A percentile compares a stretch with the other conserved stretches of the same genome.
Evolutionary conservation across 1,140 invertebrate genomes (phyloP).

Genomic region (Drosophila insularis): DNA sequence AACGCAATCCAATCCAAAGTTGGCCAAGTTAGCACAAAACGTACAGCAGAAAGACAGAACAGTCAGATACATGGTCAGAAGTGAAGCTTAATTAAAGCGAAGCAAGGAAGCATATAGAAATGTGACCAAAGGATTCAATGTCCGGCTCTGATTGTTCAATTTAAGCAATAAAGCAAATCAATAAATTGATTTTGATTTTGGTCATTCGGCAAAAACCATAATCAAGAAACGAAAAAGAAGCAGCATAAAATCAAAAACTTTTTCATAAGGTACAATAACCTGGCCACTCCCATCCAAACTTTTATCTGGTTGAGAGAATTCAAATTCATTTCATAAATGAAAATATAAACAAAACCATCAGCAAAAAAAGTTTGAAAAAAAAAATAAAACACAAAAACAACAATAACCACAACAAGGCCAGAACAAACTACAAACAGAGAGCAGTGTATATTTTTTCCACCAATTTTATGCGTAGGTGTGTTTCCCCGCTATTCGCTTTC

Average conservation of each 20-base stretch:
- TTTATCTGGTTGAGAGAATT: conserved; percentile 34
- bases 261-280: neutral
- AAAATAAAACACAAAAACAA: neutral
- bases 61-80: conserved; percentile 39
- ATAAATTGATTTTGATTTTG: conserved; percentile 13
- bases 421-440: conserved; percentile 28
- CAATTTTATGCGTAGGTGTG: conserved; percentile 53
- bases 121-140: neutral
- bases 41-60: conserved; percentile 12
- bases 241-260: too few relatives aligned
- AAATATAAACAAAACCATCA: conserved; percentile 49
- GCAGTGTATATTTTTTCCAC: conserved; percentile 33
- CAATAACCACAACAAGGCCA: conserved; percentile 7
- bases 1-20: neutral
- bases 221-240: too few relatives aligned
- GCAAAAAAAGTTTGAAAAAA: too few relatives aligned
- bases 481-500: conserved; percentile 10
- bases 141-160: conserved; percentile 36
- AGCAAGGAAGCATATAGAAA: neutral
- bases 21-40: conserved; percentile 2
- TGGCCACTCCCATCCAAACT: neutral
- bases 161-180: conserved; percentile 27
- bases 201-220: neutral
- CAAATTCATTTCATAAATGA: conserved; percentile 61
- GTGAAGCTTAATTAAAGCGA: conserved; percentile 50